Base-by-base conservation (phyloP, 2,113 vertebrate species). In the Girardinichthys multiradiatus region DNA sequence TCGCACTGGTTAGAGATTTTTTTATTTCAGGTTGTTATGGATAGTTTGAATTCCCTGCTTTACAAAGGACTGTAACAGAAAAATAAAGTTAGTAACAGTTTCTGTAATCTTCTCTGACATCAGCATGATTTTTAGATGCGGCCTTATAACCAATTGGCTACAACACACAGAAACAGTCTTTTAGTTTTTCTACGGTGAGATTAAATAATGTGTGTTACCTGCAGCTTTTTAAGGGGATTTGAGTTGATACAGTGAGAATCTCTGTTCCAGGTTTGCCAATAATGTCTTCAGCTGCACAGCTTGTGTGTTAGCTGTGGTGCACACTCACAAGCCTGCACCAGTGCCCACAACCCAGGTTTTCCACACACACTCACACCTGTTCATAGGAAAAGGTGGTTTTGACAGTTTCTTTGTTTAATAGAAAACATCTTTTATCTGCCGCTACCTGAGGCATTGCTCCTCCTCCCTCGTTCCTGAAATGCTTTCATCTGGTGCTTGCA, bases 221-320 rank as follows among this genome's bases (percentile, higher is more conserved):
- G 87, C 54, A 84, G 85, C 84, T 89, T 90, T 87, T 90, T 89
- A 82, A 77, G 68, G 89, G 87, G 92, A 93, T 92, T 92, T 92
- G 81, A 89, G 84, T 76, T 89, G 91, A 91, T 90, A 93, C 91
- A 88, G 86, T 91, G 86, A 86, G 93, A 92, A 94, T 94, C 92
- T 90, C 83, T 92, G 90, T 93, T 90, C 91, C 90, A 84, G 89
- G 87, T 83, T 90, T 93, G 85, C 90, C 91, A 89, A 86, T 88
- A 90, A 74, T 86, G 87, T 92, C 86, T 81, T 86, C 78, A 81
- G 73, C 76, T 64, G 76, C 80, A 33, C 74, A 35, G 74, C 68
- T 79, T 83, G 76, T 68, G 79, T 87, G 83, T 87, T 81, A 80
- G 31, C 66, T 30, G 24, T 24, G 4, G 35, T 66, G 68, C 64